phyloP scores from a whole-genome alignment of 2,113 vertebrate species.

The Lycaon pictus region DNA sequence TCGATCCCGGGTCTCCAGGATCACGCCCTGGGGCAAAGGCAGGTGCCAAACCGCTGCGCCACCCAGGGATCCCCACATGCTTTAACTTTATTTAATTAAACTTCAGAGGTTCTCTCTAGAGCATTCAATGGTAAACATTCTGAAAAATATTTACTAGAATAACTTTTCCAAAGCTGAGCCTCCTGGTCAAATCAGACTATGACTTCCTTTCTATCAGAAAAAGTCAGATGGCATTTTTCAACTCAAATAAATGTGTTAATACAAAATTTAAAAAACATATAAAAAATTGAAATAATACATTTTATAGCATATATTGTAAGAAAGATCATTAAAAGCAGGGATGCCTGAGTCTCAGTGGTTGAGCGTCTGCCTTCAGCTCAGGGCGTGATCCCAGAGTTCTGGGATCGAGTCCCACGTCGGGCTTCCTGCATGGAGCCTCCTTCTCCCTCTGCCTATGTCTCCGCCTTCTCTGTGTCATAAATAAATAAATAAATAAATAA shows the following conservation, averaged over 20 bases:
- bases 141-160: constrained; percentile 4
- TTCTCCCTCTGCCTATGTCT: no score
- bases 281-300: background rate
- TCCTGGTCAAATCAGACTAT: background rate
- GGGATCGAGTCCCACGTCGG: no score
- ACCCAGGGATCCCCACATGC: background rate
- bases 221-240: constrained; percentile 37
- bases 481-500: no score
- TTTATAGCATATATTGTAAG: background rate
- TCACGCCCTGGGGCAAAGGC: no score
- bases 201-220: constrained; percentile 27
- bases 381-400: no score
- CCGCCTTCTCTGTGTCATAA: no score
- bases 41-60: no score
- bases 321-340: constrained; percentile 31
- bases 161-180: background rate
- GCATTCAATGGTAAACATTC: constrained; percentile 15
- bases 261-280: constrained; percentile 32
- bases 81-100: constrained; percentile 19
- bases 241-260: constrained; percentile 16
- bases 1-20: no score
- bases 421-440: no score
- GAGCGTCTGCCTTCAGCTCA: no score
- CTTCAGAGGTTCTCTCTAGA: background rate
- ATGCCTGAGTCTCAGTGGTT: no score